Evolutionary conservation across 1,140 invertebrate genomes (phyloP), one percentile per base, ranked within the genome.

Genomic region (Ephestia elutella): DNA sequence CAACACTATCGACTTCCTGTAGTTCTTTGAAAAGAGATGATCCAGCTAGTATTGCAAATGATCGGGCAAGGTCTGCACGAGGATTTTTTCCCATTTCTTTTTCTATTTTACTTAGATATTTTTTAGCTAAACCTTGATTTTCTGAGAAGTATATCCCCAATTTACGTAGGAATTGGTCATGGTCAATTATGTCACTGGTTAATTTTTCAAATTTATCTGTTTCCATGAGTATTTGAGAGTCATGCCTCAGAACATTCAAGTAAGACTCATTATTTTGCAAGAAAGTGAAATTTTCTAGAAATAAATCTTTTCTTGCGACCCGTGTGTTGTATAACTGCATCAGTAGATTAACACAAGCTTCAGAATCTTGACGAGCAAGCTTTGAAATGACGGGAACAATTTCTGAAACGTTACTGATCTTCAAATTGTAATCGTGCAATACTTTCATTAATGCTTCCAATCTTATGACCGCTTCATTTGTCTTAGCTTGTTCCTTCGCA

Each of bases 71-170:
- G 30, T 51, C 54, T 48, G 38, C 28, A 11, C 62, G 64, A n/a
- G 59, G 54, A 8, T 58, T 57, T 48, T 53, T 50, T 25, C 53
- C 13, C 11, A 65, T 56, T 18, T 55, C 58, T 9, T 62, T 55
- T 13, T 70, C 60, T 56, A 78, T 30, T 7, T 30, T 17, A 11
- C 17, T 11, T 61, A 63, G 32, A 44, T 74, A 71, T 17, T 64
- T 53, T n/a, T 61, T 60, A 13, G 72, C 75, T 21, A 82, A 58
- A 25, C 77, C 77, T 25, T 61, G 35, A 0, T 61, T 15, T 59
- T 81, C 75, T 11, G 61, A 59, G 55, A 81, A 83, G 54, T 80
- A 83, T 28, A 81, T n/a, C 11, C 18, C 50, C 8, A 83, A 49
- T 25, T 65, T 66, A 15, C 62, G 64, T 8, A 81, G 35, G 55